Base-by-base conservation (phyloP, 2,888 invertebrate species). In the Torymus tubicola region DNA sequence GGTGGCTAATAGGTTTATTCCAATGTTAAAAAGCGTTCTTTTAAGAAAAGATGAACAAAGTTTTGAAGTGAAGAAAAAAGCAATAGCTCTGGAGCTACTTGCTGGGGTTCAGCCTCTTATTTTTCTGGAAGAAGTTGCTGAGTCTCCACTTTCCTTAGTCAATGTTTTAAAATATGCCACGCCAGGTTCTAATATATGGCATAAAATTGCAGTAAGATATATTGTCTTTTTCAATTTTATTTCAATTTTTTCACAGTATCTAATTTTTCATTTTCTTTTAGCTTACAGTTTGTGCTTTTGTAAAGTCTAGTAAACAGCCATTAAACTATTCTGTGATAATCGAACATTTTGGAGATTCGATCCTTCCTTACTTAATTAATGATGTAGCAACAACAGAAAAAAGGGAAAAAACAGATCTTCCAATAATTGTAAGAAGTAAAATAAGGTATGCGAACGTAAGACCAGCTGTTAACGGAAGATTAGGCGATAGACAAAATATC, bases 311-410 rank as follows among this genome's bases (percentile, higher is more conserved):
- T 63, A 82, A 85, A 42, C 86, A 88, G 68, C 76, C 79, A 55
- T 82, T 89, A 50, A 84, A 90, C 82, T 84, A 87, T 52, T 79
- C 85, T n/a, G 78, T 84, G 73, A 84, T 90, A 68, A 85, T 82
- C 24, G 88, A 89, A 60, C 88, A 90, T 80, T 91, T 88, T 52
- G 90, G 90, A 12, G 91, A 91, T 74, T 88, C 90, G 5, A 86
- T 90, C 71, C 83, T 91, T 77, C 89, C 89, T 24, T 90, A 90
- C 75, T 82, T 90, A 42, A 83, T 87, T 4, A 69, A 57, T 53
- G 21, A 60, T 80, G 70, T 65, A 21, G 71, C 55, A 24, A 68
- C 42, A 50, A 50, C 75, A 21, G 81, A 78, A 64, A 81, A 72
- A 4, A 69, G 61, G 61, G 76, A 81, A 61, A 84, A 61, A 42